Conservation (phyloP, 2,797 vertebrate species). For the Menidia menidia region DNA sequence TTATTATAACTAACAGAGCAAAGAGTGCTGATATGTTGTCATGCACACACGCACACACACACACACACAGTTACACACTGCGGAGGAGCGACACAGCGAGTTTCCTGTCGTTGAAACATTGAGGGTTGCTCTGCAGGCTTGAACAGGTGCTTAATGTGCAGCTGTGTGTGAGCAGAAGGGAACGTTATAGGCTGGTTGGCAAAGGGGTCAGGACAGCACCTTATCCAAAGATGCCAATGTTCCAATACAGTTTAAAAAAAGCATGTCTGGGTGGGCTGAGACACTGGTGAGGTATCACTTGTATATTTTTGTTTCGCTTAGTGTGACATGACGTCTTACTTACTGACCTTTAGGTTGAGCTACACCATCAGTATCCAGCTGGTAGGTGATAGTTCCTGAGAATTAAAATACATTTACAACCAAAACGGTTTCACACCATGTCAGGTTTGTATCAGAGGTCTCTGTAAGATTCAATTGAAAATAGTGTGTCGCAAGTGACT, state of each 20-base stretch:
- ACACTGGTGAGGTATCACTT: conserved; percentile 9
- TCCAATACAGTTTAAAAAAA: conserved; percentile 61
- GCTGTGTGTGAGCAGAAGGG: conserved; percentile 65
- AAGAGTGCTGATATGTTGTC: conserved; percentile 26
- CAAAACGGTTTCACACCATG: background rate
- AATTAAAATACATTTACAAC: background rate
- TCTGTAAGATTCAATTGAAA: background rate
- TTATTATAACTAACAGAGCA: conserved; percentile 42
- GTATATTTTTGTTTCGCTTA: conserved; percentile 10
- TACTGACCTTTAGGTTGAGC: conserved; percentile 36
- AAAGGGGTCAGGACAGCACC: conserved; percentile 75
- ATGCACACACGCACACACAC: conserved; percentile 19
- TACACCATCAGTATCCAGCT: background rate
- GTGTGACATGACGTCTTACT: conserved; percentile 12
- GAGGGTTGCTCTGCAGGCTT: conserved; percentile 70
- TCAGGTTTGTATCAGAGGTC: background rate
- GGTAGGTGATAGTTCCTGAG: background rate
- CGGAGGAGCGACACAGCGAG: conserved; percentile 64
- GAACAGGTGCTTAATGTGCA: conserved; percentile 82
- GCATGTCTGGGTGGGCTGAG: background rate
- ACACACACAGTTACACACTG: conserved; percentile 27
- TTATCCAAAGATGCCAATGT: conserved; percentile 61
- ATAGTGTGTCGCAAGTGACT: background rate
- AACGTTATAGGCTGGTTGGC: conserved; percentile 63
- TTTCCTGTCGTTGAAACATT: conserved; percentile 85